phyloP scores from a whole-genome alignment of 2,113 vertebrate species.

The Platysternon megacephalum region DNA sequence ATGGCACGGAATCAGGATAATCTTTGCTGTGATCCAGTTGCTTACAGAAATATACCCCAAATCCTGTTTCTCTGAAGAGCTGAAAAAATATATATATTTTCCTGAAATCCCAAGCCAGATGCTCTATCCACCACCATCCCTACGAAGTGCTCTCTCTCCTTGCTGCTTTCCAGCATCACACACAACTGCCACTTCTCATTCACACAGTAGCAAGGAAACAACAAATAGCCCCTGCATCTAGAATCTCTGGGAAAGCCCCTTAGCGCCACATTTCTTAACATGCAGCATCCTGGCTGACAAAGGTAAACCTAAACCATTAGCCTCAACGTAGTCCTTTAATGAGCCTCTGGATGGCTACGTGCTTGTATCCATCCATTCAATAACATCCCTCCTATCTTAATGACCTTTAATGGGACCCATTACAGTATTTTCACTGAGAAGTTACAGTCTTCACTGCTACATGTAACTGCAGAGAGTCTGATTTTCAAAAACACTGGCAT shows the following conservation, averaged over 20 bases:
- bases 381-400: neutral
- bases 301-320: neutral
- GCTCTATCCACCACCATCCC: neutral
- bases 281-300: neutral
- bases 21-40: neutral
- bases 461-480: neutral
- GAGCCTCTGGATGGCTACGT: neutral
- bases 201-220: neutral
- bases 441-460: neutral
- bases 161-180: neutral
- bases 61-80: neutral
- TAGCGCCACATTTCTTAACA: neutral
- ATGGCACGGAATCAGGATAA: neutral
- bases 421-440: neutral
- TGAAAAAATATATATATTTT: neutral
- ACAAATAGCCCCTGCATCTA: neutral
- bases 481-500: neutral
- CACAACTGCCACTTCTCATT: neutral
- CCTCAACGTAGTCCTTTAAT: neutral
- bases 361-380: neutral
- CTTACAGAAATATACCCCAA: neutral
- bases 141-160: neutral
- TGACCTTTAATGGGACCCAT: neutral
- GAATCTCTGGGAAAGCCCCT: neutral
- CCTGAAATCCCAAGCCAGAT: conserved; percentile 19